Conservation (phyloP, 2,797 vertebrate species). For the Hapalemur alaotrensis region DNA sequence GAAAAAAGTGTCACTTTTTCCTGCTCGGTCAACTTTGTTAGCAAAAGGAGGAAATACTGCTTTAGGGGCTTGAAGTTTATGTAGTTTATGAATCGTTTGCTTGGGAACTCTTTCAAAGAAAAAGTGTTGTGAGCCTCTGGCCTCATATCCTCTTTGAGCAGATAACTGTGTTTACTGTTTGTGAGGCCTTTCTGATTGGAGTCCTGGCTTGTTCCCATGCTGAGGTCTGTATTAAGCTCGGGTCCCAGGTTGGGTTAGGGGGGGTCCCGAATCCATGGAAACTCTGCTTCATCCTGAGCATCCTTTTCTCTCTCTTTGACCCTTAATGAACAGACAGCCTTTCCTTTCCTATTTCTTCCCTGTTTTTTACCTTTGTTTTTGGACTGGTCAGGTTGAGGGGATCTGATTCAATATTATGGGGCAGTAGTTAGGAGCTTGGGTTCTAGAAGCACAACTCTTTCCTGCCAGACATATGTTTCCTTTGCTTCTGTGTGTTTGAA, state of each 20-base stretch:
- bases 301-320: not conserved
- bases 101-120: conserved; percentile 4
- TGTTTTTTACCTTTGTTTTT: not conserved
- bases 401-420: not conserved
- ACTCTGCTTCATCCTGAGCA: not conserved
- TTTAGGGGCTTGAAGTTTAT: not conserved
- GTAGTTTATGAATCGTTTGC: not conserved
- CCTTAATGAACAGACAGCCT: not conserved
- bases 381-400: not conserved
- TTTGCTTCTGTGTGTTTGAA: not conserved
- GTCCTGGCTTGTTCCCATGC: not conserved
- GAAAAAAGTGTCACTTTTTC: not conserved
- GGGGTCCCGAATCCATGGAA: not conserved
- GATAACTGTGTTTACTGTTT: not conserved
- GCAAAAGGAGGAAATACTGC: not conserved
- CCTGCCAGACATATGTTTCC: not conserved
- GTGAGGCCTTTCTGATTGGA: not conserved
- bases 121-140: not conserved
- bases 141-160: not conserved
- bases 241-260: not conserved
- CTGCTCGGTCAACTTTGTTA: not conserved
- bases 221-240: not conserved
- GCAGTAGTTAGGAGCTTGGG: not conserved
- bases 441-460: not conserved
- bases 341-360: not conserved